Percentiles rank a stretch among this genome's conserved stretches.
These are phyloP conservation scores for Perdita meconis DNA, from an alignment of 2,888 invertebrate genomes.

Conservation along the genomic window DNA sequence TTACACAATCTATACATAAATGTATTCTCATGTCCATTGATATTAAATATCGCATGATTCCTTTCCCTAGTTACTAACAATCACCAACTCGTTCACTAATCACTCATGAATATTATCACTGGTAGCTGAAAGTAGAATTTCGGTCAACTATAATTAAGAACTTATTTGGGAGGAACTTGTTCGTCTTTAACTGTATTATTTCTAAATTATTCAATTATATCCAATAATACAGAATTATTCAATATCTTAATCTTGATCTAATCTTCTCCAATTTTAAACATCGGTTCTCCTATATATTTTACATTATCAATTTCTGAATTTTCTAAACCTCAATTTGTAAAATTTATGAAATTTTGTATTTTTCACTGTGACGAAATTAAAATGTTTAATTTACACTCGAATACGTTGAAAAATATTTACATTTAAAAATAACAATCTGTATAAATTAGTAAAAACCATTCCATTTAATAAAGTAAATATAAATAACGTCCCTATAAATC, in stretches of 20 bases:
- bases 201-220: background rate
- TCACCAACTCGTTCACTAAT: constrained; percentile 31
- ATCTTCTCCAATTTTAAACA: background rate
- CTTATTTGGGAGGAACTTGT: constrained; percentile 5
- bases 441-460: too few relatives aligned
- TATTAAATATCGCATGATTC: constrained; percentile 56
- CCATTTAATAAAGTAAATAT: too few relatives aligned
- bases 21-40: constrained; percentile 53
- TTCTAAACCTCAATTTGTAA: background rate
- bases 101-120: constrained; percentile 6
- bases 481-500: too few relatives aligned
- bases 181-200: background rate
- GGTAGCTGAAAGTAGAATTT: constrained; percentile 13
- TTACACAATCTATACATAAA: constrained; percentile 76
- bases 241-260: background rate
- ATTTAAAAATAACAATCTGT: background rate
- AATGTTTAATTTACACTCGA: background rate
- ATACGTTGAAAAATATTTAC: constrained; percentile 1
- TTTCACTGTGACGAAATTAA: background rate
- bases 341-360: background rate
- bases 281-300: background rate
- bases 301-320: background rate
- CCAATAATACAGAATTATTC: background rate
- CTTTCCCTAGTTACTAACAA: constrained; percentile 36
- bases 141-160: constrained; percentile 1